phyloP scores from a whole-genome alignment of 2,888 invertebrate genomes.

The Protonemura montana region DNA sequence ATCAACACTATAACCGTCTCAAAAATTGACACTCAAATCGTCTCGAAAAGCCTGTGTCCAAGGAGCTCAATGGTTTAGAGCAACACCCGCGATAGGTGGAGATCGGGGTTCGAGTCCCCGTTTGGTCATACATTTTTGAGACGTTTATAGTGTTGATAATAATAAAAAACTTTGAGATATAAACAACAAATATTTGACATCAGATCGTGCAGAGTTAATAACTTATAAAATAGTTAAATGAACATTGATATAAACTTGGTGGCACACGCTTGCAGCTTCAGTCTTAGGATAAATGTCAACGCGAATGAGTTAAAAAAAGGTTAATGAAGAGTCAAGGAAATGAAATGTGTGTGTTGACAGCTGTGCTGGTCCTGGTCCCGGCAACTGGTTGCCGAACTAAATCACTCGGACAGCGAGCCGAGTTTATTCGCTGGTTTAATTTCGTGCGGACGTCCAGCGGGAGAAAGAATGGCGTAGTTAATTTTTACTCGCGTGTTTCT shows the following conservation, averaged over 20 bases:
- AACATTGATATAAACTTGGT: not conserved
- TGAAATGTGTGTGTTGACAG: not conserved
- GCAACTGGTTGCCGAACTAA: not conserved
- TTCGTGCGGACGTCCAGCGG: not conserved
- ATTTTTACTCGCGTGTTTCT: not conserved
- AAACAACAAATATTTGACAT: no score
- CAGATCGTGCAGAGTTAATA: no score
- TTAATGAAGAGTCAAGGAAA: not conserved
- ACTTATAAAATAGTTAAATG: no score
- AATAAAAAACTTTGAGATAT: no score
- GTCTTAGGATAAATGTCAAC: not conserved
- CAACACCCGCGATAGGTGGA: no score
- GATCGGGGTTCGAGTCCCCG: no score
- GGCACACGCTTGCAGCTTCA: not conserved
- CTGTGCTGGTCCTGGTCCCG: not conserved
- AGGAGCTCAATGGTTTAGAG: no score
- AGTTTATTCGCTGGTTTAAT: not conserved
- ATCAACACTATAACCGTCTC: no score
- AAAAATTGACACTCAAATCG: no score
- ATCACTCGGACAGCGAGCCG: not conserved
- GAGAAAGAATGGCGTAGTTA: slow-evolving; percentile 7
- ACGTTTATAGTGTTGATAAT: no score
- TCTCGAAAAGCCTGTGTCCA: no score
- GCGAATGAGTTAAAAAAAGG: not conserved
- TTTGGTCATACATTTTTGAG: no score